Base-by-base conservation (phyloP, 2,888 invertebrate species). In the Linnaemya vulpina region DNA sequence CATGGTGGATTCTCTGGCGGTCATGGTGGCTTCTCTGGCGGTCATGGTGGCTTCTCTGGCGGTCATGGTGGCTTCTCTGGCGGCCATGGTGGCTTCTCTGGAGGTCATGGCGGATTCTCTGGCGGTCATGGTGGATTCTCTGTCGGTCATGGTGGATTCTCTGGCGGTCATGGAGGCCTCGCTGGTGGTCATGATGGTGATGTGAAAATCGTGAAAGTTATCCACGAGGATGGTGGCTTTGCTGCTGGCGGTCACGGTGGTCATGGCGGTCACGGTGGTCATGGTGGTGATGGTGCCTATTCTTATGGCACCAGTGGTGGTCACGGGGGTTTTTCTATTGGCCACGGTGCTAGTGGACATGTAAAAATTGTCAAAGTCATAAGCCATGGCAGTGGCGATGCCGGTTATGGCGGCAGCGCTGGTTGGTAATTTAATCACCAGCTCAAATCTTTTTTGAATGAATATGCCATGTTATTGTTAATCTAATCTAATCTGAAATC, bases 311-410 rank as follows among this genome's bases (percentile, higher is more conserved):
- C 58, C 38, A 9, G 74, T 53, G 75, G 76, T 13, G 71, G 55
- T 60, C 17, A 55, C 46, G 58, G 68, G 15, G 53, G 53, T 25
- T 49, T 5, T 8, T n/a, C 67, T 3, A 84, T 65, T 30, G 82
- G 80, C 11, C 73, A 82, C 10, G 30, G 35, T n/a, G 67, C 25
- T 5, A 86, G 76, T 65, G 87, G 80, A 20, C 87, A 86, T 63
- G 86, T 88, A 0, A 88, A 88, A 62, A 86, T 89, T 68, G 65
- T 89, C 60, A 88, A 88, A 67, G 86, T 89, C 13, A 83, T 88
- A 11, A 87, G 81, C 10, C 76, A 82, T 30, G 87, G 78, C 9
- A 8, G 51, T 51, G 74, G 51, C 20, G 74, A 63, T 51, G 70
- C 30, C 43, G 78, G 78, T 46, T 78, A 74, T 17, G 75, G 79